These are phyloP conservation scores for Neomorphus geoffroyi DNA, from an alignment of 2,797 vertebrate genomes.

Conservation along the genomic window DNA sequence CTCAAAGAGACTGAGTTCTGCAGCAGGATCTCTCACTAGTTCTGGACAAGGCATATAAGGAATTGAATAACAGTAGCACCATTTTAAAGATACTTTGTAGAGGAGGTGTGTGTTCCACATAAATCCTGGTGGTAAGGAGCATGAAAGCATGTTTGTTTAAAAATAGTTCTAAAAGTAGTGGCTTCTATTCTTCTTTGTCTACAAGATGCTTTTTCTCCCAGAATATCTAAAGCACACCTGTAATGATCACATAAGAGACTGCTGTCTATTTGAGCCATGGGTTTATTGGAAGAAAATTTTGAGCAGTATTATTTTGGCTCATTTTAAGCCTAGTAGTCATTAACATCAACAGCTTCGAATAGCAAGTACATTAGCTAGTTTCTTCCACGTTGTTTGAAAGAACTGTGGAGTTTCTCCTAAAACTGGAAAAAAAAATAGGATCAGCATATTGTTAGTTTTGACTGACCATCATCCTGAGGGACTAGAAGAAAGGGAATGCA, in stretches of 20 bases:
- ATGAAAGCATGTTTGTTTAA: neutral
- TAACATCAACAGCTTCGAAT: neutral
- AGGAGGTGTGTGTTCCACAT: neutral
- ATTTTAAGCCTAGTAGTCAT: neutral
- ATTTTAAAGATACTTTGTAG: neutral
- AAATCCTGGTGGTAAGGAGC: neutral
- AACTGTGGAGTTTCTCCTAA: neutral
- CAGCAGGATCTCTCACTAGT: neutral
- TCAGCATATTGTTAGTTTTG: neutral
- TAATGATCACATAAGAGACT: neutral
- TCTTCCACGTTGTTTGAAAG: neutral
- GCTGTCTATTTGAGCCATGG: neutral
- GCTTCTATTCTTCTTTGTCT: neutral
- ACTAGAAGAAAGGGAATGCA: neutral
- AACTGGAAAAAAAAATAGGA: neutral
- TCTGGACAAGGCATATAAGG: neutral
- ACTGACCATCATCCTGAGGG: neutral
- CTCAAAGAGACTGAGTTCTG: neutral
- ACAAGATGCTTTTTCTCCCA: neutral
- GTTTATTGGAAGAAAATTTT: neutral
- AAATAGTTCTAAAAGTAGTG: neutral
- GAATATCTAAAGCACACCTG: neutral
- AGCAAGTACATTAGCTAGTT: rapidly evolving
- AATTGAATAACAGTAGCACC: neutral
- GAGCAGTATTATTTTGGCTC: neutral